A percentile compares a stretch with the other conserved stretches of the same genome.
These are phyloP conservation scores for Macaca mulatta DNA, from an alignment of 2,113 vertebrate species.

Conservation along the genomic window DNA sequence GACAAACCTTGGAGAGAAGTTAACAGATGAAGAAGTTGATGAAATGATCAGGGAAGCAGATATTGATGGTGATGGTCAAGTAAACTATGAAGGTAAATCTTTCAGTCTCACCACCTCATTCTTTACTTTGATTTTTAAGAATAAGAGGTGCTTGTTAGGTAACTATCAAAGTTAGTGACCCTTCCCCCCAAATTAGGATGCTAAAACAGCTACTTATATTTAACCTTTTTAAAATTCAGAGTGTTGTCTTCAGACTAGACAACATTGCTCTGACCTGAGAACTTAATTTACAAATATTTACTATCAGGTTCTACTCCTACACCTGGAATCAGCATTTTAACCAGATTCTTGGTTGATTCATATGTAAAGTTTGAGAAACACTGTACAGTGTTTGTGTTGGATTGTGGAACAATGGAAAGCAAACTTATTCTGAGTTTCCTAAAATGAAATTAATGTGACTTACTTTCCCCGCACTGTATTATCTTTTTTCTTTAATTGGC, in stretches of 20 bases:
- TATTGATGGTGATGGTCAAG: conserved; percentile 99
- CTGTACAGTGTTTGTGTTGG: neutral
- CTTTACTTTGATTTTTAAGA: neutral
- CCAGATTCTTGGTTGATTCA: neutral
- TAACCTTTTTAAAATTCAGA: neutral
- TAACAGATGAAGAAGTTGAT: conserved; percentile 98
- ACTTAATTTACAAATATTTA: neutral
- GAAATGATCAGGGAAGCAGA: conserved; percentile 99
- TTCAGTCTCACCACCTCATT: neutral
- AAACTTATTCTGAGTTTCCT: neutral
- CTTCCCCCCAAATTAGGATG: neutral
- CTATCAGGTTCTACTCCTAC: neutral
- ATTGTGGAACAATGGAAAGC: conserved; percentile 6
- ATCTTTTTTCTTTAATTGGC: neutral
- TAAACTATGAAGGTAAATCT: conserved; percentile 98
- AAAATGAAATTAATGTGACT: conserved; percentile 32
- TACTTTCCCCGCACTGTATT: neutral
- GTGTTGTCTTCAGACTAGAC: neutral
- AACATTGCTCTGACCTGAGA: neutral
- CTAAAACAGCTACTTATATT: neutral
- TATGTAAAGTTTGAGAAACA: neutral
- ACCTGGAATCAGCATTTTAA: neutral
- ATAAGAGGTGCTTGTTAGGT: neutral
- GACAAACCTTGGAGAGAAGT: conserved; percentile 99
- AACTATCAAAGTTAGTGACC: neutral